phyloP scores from a whole-genome alignment of 2,888 invertebrate species.

The Linnaemya vulpina region DNA sequence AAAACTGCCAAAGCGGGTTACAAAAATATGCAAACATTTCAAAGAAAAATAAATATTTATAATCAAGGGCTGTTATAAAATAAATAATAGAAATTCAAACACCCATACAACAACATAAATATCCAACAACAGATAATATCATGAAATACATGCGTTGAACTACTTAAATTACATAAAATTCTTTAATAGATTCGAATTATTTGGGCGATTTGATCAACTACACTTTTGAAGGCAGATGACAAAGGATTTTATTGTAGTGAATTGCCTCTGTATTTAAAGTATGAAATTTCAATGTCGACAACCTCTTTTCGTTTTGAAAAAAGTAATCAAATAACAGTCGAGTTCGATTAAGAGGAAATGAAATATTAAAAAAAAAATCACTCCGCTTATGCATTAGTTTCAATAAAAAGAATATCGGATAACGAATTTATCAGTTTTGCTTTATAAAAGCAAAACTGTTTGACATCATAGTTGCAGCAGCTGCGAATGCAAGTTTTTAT shows the following conservation, averaged over 20 bases:
- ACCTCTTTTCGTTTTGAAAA: conserved; percentile 2
- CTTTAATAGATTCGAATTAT: conserved; percentile 31
- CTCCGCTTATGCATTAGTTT: too few species aligned
- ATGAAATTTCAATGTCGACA: conserved; percentile 24
- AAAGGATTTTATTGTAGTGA: conserved; percentile 2
- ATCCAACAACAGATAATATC: neutral
- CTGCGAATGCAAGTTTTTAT: too few species aligned
- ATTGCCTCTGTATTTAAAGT: neutral
- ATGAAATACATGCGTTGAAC: conserved; percentile 1
- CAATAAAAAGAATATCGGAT: too few species aligned
- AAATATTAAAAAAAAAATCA: too few species aligned
- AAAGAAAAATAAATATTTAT: conserved; percentile 18
- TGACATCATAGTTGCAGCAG: too few species aligned
- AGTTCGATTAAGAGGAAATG: too few species aligned
- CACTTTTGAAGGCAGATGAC: conserved; percentile 22
- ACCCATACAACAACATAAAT: too few species aligned
- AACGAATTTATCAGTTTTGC: too few species aligned
- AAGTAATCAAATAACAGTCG: neutral
- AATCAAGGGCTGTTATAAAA: conserved; percentile 35
- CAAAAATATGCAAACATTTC: conserved; percentile 52
- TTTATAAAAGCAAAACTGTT: too few species aligned
- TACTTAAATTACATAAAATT: conserved; percentile 1
- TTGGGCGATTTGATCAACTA: conserved; percentile 27
- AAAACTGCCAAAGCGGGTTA: conserved; percentile 46
- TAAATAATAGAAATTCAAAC: neutral